These are phyloP conservation scores for Incurvaria masculella DNA, from an alignment of 2,888 invertebrate species.

Conservation along the genomic window DNA sequence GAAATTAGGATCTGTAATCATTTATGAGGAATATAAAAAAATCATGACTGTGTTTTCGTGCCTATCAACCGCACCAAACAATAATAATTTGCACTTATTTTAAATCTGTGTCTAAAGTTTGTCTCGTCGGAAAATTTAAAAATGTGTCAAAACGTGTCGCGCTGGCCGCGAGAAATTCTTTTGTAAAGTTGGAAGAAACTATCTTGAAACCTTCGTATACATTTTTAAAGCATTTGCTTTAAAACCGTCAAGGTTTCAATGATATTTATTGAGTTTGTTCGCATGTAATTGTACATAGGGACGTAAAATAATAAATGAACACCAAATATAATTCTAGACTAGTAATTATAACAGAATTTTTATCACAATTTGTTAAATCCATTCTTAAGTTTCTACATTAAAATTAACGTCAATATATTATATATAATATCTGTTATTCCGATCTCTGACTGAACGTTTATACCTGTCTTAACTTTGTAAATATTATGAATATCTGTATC, in stretches of 20 bases:
- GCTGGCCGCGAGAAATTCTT: constrained; percentile 5
- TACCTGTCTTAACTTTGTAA: neutral
- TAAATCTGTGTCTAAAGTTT: neutral
- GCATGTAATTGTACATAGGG: neutral
- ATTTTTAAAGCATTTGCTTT: constrained; percentile 1
- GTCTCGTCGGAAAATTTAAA: neutral
- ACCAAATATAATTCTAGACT: neutral
- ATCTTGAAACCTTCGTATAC: neutral
- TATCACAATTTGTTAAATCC: too few relatives aligned
- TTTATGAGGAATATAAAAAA: constrained; percentile 21
- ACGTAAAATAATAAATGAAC: neutral
- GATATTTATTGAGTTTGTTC: too few relatives aligned
- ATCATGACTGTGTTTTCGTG: constrained; percentile 46
- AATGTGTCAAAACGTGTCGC: constrained; percentile 1
- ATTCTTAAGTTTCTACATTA: too few relatives aligned
- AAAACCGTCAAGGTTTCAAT: too few relatives aligned
- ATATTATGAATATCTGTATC: neutral
- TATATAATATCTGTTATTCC: too few relatives aligned
- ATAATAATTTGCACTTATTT: constrained; percentile 29
- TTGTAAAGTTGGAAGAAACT: neutral
- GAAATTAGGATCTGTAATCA: constrained; percentile 10
- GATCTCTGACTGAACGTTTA: neutral
- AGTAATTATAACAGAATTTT: too few relatives aligned
- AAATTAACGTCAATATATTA: too few relatives aligned
- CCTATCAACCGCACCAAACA: constrained; percentile 43